These are phyloP conservation scores for Sycophaga agraensis DNA, from an alignment of 1,140 invertebrate genomes.

Conservation along the genomic window DNA sequence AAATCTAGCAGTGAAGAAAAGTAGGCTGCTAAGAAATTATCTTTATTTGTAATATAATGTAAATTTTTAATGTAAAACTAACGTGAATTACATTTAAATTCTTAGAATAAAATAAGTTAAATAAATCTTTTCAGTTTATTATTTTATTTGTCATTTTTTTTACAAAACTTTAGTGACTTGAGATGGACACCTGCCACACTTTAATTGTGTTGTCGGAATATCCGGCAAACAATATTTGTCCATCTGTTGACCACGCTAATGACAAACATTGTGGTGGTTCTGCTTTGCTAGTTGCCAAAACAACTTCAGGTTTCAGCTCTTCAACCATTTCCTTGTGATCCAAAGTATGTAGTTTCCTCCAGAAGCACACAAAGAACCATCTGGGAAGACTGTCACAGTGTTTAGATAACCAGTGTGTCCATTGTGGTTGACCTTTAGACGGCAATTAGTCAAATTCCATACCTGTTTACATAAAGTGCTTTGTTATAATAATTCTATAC, in stretches of 20 bases:
- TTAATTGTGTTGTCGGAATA: slow-evolving; percentile 98
- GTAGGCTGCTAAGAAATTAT: slow-evolving; percentile 11
- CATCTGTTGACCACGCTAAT: slow-evolving; percentile 98
- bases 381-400: slow-evolving; percentile 98
- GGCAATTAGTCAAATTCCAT: slow-evolving; percentile 99
- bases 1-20: slow-evolving; percentile 14
- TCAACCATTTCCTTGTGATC: slow-evolving; percentile 99
- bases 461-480: slow-evolving; percentile 66
- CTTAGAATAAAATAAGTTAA: slow-evolving; percentile 22
- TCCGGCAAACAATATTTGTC: slow-evolving; percentile 97
- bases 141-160: slow-evolving; percentile 39
- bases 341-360: slow-evolving; percentile 99
- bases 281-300: slow-evolving; percentile 72
- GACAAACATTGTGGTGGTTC: slow-evolving; percentile 95
- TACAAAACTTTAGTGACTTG: slow-evolving; percentile 64
- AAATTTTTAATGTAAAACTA: slow-evolving; percentile 9
- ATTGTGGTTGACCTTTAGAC: slow-evolving; percentile 97
- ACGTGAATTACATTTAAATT: too few relatives aligned
- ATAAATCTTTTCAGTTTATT: slow-evolving; percentile 25
- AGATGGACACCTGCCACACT: slow-evolving; percentile 96
- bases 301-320: slow-evolving; percentile 94
- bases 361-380: slow-evolving; percentile 98
- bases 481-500: slow-evolving; percentile 5
- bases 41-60: slow-evolving; percentile 32
- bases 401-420: slow-evolving; percentile 98